These are phyloP conservation scores for Sciurus vulgaris DNA, from an alignment of 2,797 vertebrate genomes.

Conservation along the genomic window DNA sequence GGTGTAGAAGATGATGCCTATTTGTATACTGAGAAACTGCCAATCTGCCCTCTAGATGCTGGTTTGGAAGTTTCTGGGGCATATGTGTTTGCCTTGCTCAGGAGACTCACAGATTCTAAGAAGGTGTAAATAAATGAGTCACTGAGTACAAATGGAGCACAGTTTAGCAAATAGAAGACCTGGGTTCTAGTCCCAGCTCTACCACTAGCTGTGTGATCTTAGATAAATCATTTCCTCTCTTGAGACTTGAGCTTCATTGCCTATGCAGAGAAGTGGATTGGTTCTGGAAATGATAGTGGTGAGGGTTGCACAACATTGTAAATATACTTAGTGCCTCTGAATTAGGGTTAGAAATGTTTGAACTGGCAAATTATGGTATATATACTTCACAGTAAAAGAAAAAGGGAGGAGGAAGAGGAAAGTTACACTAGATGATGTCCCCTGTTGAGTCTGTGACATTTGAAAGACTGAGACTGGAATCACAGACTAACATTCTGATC, in stretches of 20 bases:
- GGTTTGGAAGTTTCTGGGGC: neutral
- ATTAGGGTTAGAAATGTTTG: neutral
- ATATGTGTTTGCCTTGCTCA: neutral
- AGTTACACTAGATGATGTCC: neutral
- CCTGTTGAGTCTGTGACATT: neutral
- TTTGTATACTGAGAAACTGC: neutral
- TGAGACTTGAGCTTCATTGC: neutral
- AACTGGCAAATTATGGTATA: neutral
- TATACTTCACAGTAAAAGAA: neutral
- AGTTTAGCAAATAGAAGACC: neutral
- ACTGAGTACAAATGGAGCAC: neutral
- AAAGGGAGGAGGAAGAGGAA: neutral
- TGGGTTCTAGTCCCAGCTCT: neutral
- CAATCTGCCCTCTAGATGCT: neutral
- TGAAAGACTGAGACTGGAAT: neutral
- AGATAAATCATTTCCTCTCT: neutral
- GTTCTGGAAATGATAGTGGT: neutral
- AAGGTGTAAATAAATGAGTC: neutral
- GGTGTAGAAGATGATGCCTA: neutral
- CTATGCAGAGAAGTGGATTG: neutral
- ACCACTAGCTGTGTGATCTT: neutral
- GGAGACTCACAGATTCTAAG: neutral
- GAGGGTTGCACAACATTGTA: no score
- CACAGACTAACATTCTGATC: neutral
- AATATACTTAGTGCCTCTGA: neutral